Conservation (phyloP, 2,797 vertebrate species). For the Lithobates sylvaticus region DNA sequence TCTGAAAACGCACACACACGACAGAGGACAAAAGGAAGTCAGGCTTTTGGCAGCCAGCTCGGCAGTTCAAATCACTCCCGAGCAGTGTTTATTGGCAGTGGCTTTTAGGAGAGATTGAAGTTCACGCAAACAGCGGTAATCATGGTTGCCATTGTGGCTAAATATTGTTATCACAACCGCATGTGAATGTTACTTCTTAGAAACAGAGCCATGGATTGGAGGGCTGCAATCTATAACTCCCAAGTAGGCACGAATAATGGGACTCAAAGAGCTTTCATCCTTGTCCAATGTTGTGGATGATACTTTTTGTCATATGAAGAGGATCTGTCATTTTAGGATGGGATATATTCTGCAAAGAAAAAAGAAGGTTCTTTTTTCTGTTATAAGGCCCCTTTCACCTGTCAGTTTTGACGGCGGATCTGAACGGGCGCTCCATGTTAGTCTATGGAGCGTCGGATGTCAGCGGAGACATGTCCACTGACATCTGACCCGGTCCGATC, state of each 20-base stretch:
- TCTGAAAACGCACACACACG: not conserved
- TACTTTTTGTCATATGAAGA: no score
- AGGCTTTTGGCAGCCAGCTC: constrained; percentile 40
- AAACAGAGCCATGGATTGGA: not conserved
- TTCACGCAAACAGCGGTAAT: constrained; percentile 46
- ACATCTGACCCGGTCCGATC: no score
- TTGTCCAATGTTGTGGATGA: not conserved
- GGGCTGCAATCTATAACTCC: constrained; percentile 8
- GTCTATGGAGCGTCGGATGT: no score
- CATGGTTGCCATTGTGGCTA: constrained; percentile 21
- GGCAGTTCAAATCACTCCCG: constrained; percentile 20
- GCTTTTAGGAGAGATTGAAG: constrained; percentile 43
- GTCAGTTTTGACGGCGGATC: no score
- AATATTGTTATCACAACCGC: constrained; percentile 45
- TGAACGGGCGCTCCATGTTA: no score
- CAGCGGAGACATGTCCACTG: no score
- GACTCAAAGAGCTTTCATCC: no score
- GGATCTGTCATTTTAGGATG: no score
- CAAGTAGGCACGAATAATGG: not conserved
- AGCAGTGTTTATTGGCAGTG: constrained; percentile 48
- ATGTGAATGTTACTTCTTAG: constrained; percentile 13
- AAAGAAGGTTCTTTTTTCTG: no score
- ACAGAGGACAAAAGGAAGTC: constrained; percentile 19
- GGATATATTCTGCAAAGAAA: no score
- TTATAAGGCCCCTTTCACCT: no score